Evolutionary conservation across 2,888 invertebrate genomes (phyloP), one percentile per base, ranked within the genome.

Genomic region (Micoletzkya japonica): DNA sequence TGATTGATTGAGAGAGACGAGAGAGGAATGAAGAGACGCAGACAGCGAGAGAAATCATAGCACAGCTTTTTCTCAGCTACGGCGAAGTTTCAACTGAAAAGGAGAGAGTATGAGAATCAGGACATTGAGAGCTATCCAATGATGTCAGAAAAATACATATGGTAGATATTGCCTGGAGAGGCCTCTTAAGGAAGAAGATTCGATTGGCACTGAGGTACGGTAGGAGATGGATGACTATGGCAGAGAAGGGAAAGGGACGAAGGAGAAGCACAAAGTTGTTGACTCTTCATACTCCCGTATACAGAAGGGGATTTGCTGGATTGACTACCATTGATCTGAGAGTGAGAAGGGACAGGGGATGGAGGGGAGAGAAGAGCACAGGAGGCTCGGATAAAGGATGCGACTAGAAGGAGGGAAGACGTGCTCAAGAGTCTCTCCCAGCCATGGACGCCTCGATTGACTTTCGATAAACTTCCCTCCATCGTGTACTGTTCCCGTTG

Each of bases 401-500:
- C 44, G n/a, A 57, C 34, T 1, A 36, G 63, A 28, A 26, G 61
- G 56, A 64, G 49, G 32, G 57, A 20, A 30, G 49, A 71, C 32
- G n/a, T 37, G 20, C 26, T 58, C 17, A 17, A 36, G 2, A 37
- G 49, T n/a, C 34, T 36, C n/a, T 30, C 34, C 24, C 63, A 63
- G 34, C 72, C 72, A 26, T 77, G 77, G 56, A 70, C 63, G 67
- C 80, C 82, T 1, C 71, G 80, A 67, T 64, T 81, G 54, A 75
- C 79, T 57, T 83, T 83, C 54, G 49, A 69, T 26, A 70, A 72
- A 7, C 72, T 74, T n/a, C 77, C 83, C 4, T 59, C 75, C 2
- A 74, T 76, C 20, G 30, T 81, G 7, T 83, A 81, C 56, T 83
- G 83, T 70, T 75, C 78, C 10, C 70, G 82, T 56, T 83, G 83